Evolutionary conservation across 2,888 invertebrate genomes (phyloP), one percentile per base, ranked within the genome.

Genomic region (Seira sanloemensis): DNA sequence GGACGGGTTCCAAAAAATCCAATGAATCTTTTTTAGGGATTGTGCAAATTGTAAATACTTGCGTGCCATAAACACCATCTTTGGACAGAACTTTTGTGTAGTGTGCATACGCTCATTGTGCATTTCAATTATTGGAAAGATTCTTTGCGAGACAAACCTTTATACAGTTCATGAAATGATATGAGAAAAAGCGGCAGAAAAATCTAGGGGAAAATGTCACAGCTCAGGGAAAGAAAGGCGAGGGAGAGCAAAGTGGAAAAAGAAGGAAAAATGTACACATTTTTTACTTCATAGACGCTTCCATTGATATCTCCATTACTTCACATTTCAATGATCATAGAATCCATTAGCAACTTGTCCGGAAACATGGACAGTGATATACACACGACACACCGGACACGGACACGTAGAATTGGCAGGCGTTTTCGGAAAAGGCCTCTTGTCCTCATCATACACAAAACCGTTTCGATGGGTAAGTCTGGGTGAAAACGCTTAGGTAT

Each of bases 281-380:
- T 69, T 81, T 74, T 69, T 80, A 18, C 75, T 25, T 62, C 69
- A 75, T 76, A 65, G 75, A 81, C 81, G 76, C 81, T 81, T 76
- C 76, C 66, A 62, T 50, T 76, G 81, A 81, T 81, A 81, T 81
- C 81, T 81, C 76, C 76, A 81, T 81, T 81, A 76, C 81, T 81
- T 81, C 81, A 81, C 81, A 81, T 81, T 81, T 81, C 81, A 81
- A 76, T 81, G 81, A 76, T 71, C 81, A 81, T 75, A 71, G 71
- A 81, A 81, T 76, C 81, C 81, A 81, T 81, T 81, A 81, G 81
- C 81, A 62, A 76, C 71, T 76, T 75, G 71, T 75, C 81, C 75
- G 81, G 81, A 81, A 81, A 71, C 81, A 81, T 81, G 71, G 81
- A 81, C 81, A 81, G 81, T 81, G 81, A 81, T 76, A 81, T 76